phyloP scores from a whole-genome alignment of 1,140 invertebrate genomes.

The Zeugodacus cucurbitae region DNA sequence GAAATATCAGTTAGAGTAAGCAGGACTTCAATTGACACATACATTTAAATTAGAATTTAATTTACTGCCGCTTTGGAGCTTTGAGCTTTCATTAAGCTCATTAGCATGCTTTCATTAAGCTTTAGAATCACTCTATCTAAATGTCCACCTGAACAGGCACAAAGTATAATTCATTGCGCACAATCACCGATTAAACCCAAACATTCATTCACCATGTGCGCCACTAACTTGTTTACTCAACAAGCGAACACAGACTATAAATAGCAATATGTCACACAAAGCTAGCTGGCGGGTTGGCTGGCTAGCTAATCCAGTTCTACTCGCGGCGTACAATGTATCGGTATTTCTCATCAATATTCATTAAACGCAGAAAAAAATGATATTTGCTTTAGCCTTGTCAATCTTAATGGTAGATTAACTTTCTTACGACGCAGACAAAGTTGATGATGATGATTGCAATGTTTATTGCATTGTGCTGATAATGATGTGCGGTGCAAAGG shows the following conservation, averaged over 20 bases:
- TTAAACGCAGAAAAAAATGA: not conserved
- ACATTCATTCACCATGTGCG: not conserved
- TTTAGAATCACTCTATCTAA: too few relatives aligned
- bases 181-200: not conserved
- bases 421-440: not conserved
- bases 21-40: too few relatives aligned
- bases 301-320: constrained; percentile 28
- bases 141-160: not conserved
- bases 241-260: not conserved
- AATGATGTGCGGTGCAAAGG: not conserved
- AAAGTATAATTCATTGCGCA: not conserved
- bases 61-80: too few relatives aligned
- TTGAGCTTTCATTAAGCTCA: too few relatives aligned
- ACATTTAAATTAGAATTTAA: too few relatives aligned
- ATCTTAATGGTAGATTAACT: constrained; percentile 25
- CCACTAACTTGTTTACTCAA: constrained; percentile 8
- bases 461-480: not conserved
- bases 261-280: not conserved
- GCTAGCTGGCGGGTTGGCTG: too few relatives aligned
- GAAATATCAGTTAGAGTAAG: too few relatives aligned
- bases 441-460: not conserved
- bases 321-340: not conserved
- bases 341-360: constrained; percentile 25
- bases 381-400: constrained; percentile 26
- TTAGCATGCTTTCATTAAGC: too few relatives aligned